phyloP scores from a whole-genome alignment of 2,113 vertebrate species.

The Neodon shergylaensis region DNA sequence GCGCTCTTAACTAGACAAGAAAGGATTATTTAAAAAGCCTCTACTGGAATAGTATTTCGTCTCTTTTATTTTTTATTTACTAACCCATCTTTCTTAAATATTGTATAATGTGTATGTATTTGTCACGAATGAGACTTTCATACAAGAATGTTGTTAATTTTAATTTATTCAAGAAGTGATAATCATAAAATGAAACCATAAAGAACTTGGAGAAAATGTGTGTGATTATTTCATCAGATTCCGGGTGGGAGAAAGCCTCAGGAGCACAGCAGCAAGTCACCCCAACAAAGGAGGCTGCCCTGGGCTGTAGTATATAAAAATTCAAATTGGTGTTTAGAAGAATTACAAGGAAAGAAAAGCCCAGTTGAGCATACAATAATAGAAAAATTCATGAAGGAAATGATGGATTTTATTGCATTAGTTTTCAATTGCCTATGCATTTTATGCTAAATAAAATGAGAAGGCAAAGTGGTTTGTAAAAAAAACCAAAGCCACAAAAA shows the following conservation, averaged over 20 bases:
- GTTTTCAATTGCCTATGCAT: conserved; percentile 45
- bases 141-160: conserved; percentile 7
- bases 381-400: conserved; percentile 26
- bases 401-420: conserved; percentile 32
- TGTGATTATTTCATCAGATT: conserved; percentile 50
- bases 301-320: conserved; percentile 40
- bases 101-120: neutral
- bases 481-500: neutral
- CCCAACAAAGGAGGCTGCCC: neutral
- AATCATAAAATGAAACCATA: conserved; percentile 30
- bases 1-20: conserved; percentile 21
- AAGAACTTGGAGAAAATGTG: neutral
- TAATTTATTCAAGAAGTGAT: conserved; percentile 39
- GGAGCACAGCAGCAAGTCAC: neutral
- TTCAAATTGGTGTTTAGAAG: conserved; percentile 42
- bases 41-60: neutral
- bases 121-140: neutral
- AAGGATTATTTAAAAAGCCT: neutral
- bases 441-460: conserved; percentile 13
- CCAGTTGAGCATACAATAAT: conserved; percentile 39
- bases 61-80: conserved; percentile 13
- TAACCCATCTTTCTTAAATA: conserved; percentile 13
- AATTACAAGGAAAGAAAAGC: conserved; percentile 40
- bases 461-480: neutral
- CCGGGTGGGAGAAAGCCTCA: neutral